Evolutionary conservation across 2,888 invertebrate species (phyloP), one percentile per base, ranked within the genome.

Genomic region (Deroplatys truncata): DNA sequence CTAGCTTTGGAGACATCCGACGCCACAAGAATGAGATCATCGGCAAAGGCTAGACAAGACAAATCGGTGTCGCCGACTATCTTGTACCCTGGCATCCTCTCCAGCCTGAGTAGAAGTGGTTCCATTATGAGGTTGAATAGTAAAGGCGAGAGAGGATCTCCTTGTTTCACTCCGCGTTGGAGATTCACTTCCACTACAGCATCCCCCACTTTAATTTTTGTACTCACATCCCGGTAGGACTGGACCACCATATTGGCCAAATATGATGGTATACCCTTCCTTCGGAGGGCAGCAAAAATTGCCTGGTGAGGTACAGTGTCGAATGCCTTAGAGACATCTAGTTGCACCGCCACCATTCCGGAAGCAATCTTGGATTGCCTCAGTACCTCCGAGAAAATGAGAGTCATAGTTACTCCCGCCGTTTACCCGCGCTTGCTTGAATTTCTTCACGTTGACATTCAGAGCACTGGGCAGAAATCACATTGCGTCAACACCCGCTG

Each of bases 241-340:
- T 56, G 28, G 5, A 20, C 49, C 2, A 90, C 56, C 7, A 89
- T 25, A 7, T 84, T 91, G 28, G 92, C 90, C n/a, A 89, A 3
- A 15, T 35, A 84, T 49, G 25, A 4, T 0, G 84, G 87, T 0
- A 89, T n/a, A 1, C 89, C 89, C 20, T 90, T 84, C 4, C n/a
- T 8, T 2, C 13, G 20, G 1, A 90, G 84, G 13, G 8, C 88
- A 83, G 10, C 31, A 31, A 0, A 13, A 25, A 92, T 91, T 0
- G 89, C 90, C 1, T 87, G 10, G 85, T 92, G 92, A 0, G 91
- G 91, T 0, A 92, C 91, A 0, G 91, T 91, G 28, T 92, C 92
- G 35, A 92, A 92, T 0, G 92, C 92, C 87, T 92, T 92, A 88
- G 0, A 88, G 0, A 92, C 88, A n/a, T 92, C 92, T 0, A 91